Base-by-base conservation (phyloP, 1,140 invertebrate genomes). In the Drosophila quadrilineata region DNA sequence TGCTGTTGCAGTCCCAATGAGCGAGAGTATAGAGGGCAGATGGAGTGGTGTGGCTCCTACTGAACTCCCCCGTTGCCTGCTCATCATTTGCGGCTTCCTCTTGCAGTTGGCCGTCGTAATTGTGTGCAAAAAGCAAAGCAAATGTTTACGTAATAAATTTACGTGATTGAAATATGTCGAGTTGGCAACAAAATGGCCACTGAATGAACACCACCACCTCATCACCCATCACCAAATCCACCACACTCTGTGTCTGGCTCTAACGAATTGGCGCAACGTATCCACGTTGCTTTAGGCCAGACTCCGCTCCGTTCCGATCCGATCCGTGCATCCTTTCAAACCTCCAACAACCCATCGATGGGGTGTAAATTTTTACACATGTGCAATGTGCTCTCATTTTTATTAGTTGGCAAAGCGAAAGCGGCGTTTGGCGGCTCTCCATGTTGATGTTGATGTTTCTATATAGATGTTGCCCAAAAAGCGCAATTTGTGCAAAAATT, bases 61-160 rank as follows among this genome's bases (percentile, higher is more conserved):
- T 38, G 31, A 29, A 22, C 35, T 12, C 22, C 48, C 29, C 16
- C 29, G 1, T 8, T 17, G 2, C 10, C 10, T 19, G 3, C 35
- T 14, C 33, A 16, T 21, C 56, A 36, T 50, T 31, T 52, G 65
- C 46, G 41, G 49, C 21, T 10, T 29, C 14, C 22, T 10, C 14
- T 33, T 56, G 46, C 53, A 54, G 57, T 38, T 64, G 36, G 36
- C 63, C 58, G 16, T 64, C 74, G 67, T 85, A 85, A 85, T 85
- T 85, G 77, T 84, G 79, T 82, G 71, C 70, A 75, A 84, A 87
- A 87, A 87, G 84, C 77, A 86, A 88, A 79, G 86, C 75, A 88
- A 88, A 88, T 88, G 80, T 88, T 88, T 86, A 84, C 87, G 77
- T 88, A 88, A 88, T 88, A 88, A 88, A 88, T 88, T 88, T 88